Evolutionary conservation across 2,888 invertebrate genomes (phyloP).

Genomic region (Conistra vaccinii): DNA sequence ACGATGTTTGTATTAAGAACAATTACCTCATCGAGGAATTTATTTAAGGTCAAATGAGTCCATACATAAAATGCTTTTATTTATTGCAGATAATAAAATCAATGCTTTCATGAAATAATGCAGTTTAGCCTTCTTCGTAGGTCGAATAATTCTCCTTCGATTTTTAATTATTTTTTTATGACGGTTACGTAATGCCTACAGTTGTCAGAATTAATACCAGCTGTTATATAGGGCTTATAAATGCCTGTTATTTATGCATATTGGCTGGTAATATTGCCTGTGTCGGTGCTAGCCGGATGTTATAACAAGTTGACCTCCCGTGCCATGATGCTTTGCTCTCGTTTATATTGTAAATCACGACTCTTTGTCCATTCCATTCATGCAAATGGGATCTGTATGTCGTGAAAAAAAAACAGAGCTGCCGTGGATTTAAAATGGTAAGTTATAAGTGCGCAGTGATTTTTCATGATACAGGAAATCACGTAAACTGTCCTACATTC

Average conservation of each 20-base stretch:
- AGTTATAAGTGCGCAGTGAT: neutral
- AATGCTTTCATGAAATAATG: conserved; percentile 29
- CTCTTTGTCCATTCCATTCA: conserved; percentile 73
- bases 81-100: conserved; percentile 27
- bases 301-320: conserved; percentile 79
- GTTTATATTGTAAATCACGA: conserved; percentile 78
- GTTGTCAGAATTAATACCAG: conserved; percentile 20
- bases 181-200: conserved; percentile 33
- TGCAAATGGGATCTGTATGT: conserved; percentile 73
- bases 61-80: conserved; percentile 16
- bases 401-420: conserved; percentile 72
- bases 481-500: neutral
- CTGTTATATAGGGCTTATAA: conserved; percentile 45
- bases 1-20: conserved; percentile 26
- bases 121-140: conserved; percentile 40
- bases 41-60: conserved; percentile 22
- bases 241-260: conserved; percentile 47
- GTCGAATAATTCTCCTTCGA: conserved; percentile 46
- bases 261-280: conserved; percentile 37
- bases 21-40: conserved; percentile 43
- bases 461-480: neutral
- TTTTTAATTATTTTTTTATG: conserved; percentile 32
- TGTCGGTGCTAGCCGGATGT: conserved; percentile 77
- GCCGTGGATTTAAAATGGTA: conserved; percentile 1
- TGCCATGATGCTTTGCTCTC: conserved; percentile 75